A percentile compares a stretch with the other conserved stretches of the same genome.
Evolutionary conservation across 1,140 invertebrate genomes (phyloP).

Genomic region (Sycobia sp.): DNA sequence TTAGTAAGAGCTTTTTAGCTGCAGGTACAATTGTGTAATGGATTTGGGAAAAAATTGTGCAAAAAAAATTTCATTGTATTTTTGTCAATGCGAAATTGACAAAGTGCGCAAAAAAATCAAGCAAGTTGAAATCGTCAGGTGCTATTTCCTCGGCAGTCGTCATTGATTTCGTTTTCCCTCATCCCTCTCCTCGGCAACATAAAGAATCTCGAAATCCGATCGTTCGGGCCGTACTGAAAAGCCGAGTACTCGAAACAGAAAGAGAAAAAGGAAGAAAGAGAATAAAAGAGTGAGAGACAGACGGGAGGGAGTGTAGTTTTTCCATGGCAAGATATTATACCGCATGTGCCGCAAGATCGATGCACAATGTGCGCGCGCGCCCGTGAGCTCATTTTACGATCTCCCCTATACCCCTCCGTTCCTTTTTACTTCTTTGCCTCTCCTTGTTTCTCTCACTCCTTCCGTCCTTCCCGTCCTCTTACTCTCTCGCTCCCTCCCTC

Average conservation of each 20-base stretch:
- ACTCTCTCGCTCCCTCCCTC: too few species aligned
- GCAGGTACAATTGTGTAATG: too few species aligned
- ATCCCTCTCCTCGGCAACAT: not conserved
- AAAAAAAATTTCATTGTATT: too few species aligned
- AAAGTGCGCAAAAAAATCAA: too few species aligned
- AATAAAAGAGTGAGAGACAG: too few species aligned
- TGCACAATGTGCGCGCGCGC: slow-evolving; percentile 5
- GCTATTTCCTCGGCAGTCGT: not conserved
- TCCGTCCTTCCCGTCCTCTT: too few species aligned
- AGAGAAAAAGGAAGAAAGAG: not conserved
- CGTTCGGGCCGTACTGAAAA: slow-evolving; percentile 3
- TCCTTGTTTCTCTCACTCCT: too few species aligned
- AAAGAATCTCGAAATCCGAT: slow-evolving; percentile 15
- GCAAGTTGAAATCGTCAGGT: not conserved
- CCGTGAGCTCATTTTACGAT: slow-evolving; percentile 20
- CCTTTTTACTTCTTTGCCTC: slow-evolving; percentile 28
- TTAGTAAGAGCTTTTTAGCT: too few species aligned
- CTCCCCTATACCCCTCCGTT: slow-evolving; percentile 8
- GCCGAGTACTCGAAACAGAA: not conserved
- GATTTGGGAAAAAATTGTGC: too few species aligned
- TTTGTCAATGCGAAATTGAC: too few species aligned
- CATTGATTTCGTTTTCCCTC: not conserved
- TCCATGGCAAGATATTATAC: slow-evolving; percentile 6
- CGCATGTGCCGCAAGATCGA: slow-evolving; percentile 8
- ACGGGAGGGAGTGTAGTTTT: too few species aligned